Evolutionary conservation across 2,888 invertebrate species (phyloP).

Genomic region (Steinernema scapterisci): DNA sequence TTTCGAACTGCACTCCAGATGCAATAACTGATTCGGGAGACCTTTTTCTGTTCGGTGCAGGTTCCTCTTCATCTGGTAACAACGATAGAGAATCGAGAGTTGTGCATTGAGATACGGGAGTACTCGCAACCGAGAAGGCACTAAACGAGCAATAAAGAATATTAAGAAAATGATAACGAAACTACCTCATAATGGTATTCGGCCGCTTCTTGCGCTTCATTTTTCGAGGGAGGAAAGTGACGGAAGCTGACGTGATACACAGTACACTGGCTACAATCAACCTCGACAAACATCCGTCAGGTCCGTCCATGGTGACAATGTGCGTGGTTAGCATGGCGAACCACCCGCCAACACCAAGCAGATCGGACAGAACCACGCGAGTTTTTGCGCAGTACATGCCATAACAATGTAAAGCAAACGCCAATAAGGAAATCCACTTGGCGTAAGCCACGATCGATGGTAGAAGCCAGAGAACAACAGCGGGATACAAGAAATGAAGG

Average conservation of each 20-base stretch:
- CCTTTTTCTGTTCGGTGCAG: neutral
- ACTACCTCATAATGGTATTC: conserved; percentile 31
- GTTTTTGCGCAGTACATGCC: neutral
- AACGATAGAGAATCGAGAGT: conserved; percentile 35
- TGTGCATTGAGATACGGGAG: conserved; percentile 55
- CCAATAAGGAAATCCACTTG: neutral
- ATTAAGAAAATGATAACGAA: neutral
- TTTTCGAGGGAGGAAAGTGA: conserved; percentile 37
- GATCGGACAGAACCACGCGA: conserved; percentile 35
- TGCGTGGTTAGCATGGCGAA: neutral
- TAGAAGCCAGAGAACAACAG: neutral
- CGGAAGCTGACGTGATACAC: neutral
- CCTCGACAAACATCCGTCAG: neutral
- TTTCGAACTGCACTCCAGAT: neutral
- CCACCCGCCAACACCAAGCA: conserved; percentile 32
- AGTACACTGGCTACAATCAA: conserved; percentile 30
- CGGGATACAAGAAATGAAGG: conserved; percentile 6
- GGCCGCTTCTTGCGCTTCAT: conserved; percentile 37
- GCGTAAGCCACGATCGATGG: neutral
- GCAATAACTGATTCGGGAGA: neutral
- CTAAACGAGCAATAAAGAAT: conserved; percentile 33
- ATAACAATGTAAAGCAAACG: neutral
- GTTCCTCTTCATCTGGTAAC: neutral
- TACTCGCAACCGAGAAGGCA: conserved; percentile 58
- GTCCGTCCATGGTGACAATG: neutral